Percentiles rank a stretch among this genome's conserved stretches.
phyloP scores from a whole-genome alignment of 2,113 vertebrate genomes.

The Paradoxurus hermaphroditus region DNA sequence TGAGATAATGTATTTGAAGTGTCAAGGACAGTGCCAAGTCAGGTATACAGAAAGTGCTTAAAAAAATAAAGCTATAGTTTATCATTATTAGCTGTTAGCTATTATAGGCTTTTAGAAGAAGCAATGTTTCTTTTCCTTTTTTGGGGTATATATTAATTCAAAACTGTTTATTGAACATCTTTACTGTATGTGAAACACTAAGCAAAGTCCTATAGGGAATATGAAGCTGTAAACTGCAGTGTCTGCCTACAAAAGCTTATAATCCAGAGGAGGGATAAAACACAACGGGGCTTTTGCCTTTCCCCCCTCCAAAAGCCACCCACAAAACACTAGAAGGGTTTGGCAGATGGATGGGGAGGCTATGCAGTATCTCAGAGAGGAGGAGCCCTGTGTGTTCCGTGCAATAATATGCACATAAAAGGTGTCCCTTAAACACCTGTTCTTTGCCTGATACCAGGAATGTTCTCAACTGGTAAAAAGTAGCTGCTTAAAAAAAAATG shows the following conservation, averaged over 20 bases:
- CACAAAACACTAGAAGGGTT: background rate
- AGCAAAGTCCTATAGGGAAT: background rate
- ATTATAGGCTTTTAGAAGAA: background rate
- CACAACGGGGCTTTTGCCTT: too few species aligned
- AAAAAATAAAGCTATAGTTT: background rate
- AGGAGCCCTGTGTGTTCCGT: background rate
- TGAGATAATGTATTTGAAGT: background rate
- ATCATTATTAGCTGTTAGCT: background rate
- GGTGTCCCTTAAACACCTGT: background rate
- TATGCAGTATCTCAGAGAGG: background rate
- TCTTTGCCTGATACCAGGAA: background rate
- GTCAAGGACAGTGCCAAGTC: background rate
- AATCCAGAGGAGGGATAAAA: background rate
- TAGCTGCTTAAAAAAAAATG: conserved; percentile 6
- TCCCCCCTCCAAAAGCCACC: background rate
- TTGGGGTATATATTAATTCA: conserved; percentile 21
- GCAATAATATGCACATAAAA: background rate
- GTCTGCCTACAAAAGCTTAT: background rate
- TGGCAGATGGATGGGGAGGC: background rate
- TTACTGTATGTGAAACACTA: background rate
- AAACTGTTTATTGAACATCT: background rate
- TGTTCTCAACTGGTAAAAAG: conserved; percentile 22
- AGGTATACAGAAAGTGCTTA: background rate
- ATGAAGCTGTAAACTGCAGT: background rate
- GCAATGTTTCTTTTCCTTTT: background rate